A percentile compares a stretch with the other conserved stretches of the same genome.
phyloP scores from a whole-genome alignment of 2,888 invertebrate species.

The Microchrysa polita region DNA sequence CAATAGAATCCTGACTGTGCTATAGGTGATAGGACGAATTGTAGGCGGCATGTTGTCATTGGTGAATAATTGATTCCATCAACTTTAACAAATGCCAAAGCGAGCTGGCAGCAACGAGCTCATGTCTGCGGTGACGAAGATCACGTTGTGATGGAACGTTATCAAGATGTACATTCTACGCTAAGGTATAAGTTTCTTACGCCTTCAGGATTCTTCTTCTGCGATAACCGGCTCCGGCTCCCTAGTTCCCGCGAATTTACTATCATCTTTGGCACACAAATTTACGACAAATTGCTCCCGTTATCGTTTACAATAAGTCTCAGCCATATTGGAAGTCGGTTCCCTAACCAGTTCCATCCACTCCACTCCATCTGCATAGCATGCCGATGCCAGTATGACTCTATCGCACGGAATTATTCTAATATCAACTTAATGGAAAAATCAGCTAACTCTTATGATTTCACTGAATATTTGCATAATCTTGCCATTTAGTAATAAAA shows the following conservation, averaged over 20 bases:
- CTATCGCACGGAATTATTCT: conserved; percentile 12
- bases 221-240: neutral
- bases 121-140: neutral
- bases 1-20: conserved; percentile 2
- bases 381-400: neutral
- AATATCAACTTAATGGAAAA: conserved; percentile 24
- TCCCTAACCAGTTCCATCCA: neutral
- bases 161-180: neutral
- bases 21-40: neutral
- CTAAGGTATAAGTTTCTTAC: no score
- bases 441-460: conserved; percentile 35
- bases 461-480: conserved; percentile 40
- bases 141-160: neutral
- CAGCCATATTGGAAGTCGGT: neutral
- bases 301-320: conserved; percentile 21
- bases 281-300: conserved; percentile 10
- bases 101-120: conserved; percentile 6
- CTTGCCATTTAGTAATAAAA: conserved; percentile 36
- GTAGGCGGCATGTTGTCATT: conserved; percentile 15
- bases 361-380: neutral
- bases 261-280: neutral
- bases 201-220: neutral
- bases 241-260: neutral
- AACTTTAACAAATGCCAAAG: conserved; percentile 38
- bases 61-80: conserved; percentile 47